phyloP scores from a whole-genome alignment of 2,797 vertebrate genomes.

The Mormyrops boulengeri region DNA sequence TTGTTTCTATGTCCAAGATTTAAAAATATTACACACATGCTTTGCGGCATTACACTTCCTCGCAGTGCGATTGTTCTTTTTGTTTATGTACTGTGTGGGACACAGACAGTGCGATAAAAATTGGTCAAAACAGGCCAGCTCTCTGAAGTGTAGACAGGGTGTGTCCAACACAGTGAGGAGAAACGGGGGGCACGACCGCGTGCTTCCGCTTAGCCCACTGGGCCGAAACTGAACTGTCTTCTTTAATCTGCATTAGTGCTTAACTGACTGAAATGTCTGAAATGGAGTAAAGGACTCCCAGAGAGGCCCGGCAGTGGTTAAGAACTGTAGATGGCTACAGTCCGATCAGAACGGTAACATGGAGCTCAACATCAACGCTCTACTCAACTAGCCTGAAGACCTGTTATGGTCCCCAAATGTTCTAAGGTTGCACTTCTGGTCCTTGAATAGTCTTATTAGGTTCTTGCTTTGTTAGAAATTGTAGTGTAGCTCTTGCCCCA shows the following conservation, averaged over 20 bases:
- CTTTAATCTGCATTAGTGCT: slow-evolving; percentile 18
- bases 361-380: background rate
- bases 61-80: background rate
- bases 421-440: background rate
- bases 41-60: background rate
- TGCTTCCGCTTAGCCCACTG: slow-evolving; percentile 19
- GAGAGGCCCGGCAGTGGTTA: background rate
- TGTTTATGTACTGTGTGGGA: background rate
- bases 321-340: background rate
- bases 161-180: background rate
- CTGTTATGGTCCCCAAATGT: background rate
- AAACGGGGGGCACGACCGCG: background rate
- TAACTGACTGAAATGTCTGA: slow-evolving; percentile 17
- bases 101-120: background rate
- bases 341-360: background rate
- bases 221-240: slow-evolving; percentile 2
- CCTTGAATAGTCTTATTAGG: background rate
- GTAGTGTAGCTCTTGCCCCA: background rate
- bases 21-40: background rate
- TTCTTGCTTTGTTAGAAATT: background rate
- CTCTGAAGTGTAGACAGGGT: background rate
- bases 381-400: background rate
- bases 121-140: background rate
- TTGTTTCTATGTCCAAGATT: background rate
- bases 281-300: background rate